Evolutionary conservation across 2,113 vertebrate genomes (phyloP).

Genomic region (Perca schrenkii): DNA sequence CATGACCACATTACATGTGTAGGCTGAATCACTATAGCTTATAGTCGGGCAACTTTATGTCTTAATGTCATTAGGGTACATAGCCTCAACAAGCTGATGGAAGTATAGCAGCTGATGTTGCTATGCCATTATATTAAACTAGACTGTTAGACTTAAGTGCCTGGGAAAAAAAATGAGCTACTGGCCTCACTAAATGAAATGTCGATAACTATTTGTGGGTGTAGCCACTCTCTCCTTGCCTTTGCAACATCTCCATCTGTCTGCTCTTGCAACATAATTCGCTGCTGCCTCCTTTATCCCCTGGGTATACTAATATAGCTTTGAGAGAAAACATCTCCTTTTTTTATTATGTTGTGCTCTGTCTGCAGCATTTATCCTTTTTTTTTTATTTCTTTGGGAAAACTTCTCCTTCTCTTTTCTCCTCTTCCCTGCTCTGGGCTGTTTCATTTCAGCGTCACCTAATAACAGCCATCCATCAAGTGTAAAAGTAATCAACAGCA

Average conservation of each 20-base stretch:
- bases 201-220: constrained; percentile 19
- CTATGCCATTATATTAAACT: constrained; percentile 9
- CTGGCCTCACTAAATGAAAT: constrained; percentile 4
- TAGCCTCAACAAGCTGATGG: constrained; percentile 10
- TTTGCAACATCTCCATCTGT: neutral
- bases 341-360: neutral
- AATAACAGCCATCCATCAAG: constrained; percentile 31
- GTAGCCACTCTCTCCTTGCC: neutral
- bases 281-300: neutral
- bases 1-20: neutral
- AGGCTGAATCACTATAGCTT: neutral
- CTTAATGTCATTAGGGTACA: neutral
- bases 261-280: constrained; percentile 2
- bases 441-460: constrained; percentile 34
- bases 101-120: neutral
- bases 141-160: constrained; percentile 4
- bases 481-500: constrained; percentile 12
- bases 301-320: neutral
- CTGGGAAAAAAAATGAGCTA: constrained; percentile 12
- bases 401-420: neutral
- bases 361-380: neutral
- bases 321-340: neutral
- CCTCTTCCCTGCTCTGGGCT: neutral
- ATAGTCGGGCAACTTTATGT: neutral
- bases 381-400: neutral